Evolutionary conservation across 2,888 invertebrate genomes (phyloP), one percentile per base, ranked within the genome.

Genomic region (Yponomeuta cagnagella): DNA sequence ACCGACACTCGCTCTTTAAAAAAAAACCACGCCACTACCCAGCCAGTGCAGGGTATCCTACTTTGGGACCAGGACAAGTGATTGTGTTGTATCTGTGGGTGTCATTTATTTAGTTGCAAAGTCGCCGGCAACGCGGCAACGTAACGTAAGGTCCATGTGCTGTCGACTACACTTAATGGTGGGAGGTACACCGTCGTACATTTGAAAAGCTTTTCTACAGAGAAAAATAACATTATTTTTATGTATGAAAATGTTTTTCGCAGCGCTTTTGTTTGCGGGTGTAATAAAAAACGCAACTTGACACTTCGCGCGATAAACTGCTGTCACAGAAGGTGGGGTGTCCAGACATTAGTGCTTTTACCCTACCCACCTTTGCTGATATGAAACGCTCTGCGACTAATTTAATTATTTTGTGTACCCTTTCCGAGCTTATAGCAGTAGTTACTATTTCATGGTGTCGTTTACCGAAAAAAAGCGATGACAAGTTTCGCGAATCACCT

Each of bases 271-370:
- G 85, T 87, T 83, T 82, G 81, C 80, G 80, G 52, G 76, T 79
- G 80, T 81, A 79, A 83, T 87, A 87, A 88, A 70, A 89, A 88
- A 85, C 80, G 82, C 76, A 79, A 80, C 71, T 81, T 85, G 88
- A 87, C 90, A 88, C 82, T 86, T 86, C 85, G 86, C 80, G 83
- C 84, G 88, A 89, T 89, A 89, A 89, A 87, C 79, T 78, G 80
- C 82, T 84, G 87, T 85, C 86, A 83, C 77, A 78, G 81, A 79
- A 81, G 84, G 81, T 82, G 82, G 77, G 78, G 75, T 75, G 77
- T 76, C 72, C 74, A 75, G 77, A 66, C 68, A 63, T 64, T 65
- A 69, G 52, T 68, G 10, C 68, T 80, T 58, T 23, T 58, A 5
- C 52, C 15, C 52, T 58, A 58, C 52, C 52, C 52, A 58, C 52